Percentiles rank a stretch among this genome's conserved stretches.
phyloP scores from a whole-genome alignment of 2,797 vertebrate genomes.

The Loris lydekkerianus region DNA sequence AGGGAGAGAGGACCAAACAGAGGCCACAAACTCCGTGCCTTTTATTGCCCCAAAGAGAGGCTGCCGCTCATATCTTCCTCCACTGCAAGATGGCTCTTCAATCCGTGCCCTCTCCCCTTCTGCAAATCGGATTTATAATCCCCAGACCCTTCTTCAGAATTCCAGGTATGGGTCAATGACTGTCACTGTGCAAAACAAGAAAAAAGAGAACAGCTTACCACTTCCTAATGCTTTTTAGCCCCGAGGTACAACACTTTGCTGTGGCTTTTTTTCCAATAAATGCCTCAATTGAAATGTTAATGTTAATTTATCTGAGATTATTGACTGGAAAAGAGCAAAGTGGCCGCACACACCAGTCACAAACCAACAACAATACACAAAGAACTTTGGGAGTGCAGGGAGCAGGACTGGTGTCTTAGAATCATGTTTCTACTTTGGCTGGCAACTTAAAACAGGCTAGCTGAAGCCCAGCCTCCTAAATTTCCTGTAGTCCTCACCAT shows the following conservation, averaged over 20 bases:
- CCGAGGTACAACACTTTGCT: background rate
- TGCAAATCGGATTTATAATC: slow-evolving; percentile 74
- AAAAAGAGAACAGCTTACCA: slow-evolving; percentile 33
- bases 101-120: slow-evolving; percentile 58
- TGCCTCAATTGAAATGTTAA: background rate
- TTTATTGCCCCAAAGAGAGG: slow-evolving; percentile 4
- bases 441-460: background rate
- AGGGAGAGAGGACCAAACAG: slow-evolving; percentile 1
- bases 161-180: slow-evolving; percentile 56
- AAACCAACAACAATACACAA: background rate
- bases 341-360: background rate
- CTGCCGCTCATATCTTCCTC: background rate
- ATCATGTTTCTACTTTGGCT: background rate
- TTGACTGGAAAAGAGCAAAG: background rate
- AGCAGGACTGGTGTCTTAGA: background rate
- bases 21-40: background rate
- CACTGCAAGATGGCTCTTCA: background rate
- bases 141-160: slow-evolving; percentile 62
- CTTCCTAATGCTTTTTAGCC: slow-evolving; percentile 33
- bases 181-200: slow-evolving; percentile 58
- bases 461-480: background rate
- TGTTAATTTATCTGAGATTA: slow-evolving; percentile 40
- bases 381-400: rapidly evolving
- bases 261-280: slow-evolving; percentile 17
- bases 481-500: background rate